Conservation (phyloP, 92 coral and sea anemone species). For the Diadumene lineata region DNA sequence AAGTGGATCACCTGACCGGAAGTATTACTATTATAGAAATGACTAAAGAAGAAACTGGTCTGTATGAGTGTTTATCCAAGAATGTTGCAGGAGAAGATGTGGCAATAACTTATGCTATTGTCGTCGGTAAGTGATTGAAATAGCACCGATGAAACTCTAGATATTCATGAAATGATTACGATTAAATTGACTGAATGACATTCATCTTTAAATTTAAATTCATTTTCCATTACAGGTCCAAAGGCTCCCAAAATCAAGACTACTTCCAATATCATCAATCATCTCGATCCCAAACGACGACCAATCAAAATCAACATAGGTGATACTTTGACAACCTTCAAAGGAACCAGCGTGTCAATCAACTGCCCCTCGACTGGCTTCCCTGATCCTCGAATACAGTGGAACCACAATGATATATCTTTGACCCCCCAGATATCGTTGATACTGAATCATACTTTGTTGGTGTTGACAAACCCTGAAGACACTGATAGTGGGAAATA, state of each 20-base stretch:
- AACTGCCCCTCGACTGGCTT: slow-evolving; percentile 68
- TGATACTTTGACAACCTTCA: slow-evolving; percentile 59
- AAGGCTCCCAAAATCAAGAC: slow-evolving; percentile 48
- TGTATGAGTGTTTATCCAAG: slow-evolving; percentile 74
- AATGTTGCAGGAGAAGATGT: slow-evolving; percentile 71
- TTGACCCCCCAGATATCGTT: slow-evolving; percentile 25
- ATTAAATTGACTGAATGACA: too few species aligned
- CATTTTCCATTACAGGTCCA: slow-evolving; percentile 43
- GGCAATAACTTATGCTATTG: slow-evolving; percentile 61
- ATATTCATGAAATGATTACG: too few species aligned
- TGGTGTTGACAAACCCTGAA: slow-evolving; percentile 42
- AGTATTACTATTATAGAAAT: slow-evolving; percentile 67
- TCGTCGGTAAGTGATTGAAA: slow-evolving; percentile 86
- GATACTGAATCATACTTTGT: slow-evolving; percentile 25
- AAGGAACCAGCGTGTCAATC: slow-evolving; percentile 57
- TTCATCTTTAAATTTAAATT: not conserved
- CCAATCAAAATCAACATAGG: slow-evolving; percentile 52
- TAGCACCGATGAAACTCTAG: too few species aligned
- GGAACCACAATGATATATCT: slow-evolving; percentile 58
- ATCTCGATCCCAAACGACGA: slow-evolving; percentile 40
- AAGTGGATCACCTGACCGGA: slow-evolving; percentile 49
- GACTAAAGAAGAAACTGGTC: slow-evolving; percentile 59
- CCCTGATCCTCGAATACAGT: slow-evolving; percentile 72
- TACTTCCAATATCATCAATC: slow-evolving; percentile 20
- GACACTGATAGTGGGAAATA: slow-evolving; percentile 54